Conservation (phyloP, 2,113 vertebrate genomes). For the human (Homo sapiens) region DNA sequence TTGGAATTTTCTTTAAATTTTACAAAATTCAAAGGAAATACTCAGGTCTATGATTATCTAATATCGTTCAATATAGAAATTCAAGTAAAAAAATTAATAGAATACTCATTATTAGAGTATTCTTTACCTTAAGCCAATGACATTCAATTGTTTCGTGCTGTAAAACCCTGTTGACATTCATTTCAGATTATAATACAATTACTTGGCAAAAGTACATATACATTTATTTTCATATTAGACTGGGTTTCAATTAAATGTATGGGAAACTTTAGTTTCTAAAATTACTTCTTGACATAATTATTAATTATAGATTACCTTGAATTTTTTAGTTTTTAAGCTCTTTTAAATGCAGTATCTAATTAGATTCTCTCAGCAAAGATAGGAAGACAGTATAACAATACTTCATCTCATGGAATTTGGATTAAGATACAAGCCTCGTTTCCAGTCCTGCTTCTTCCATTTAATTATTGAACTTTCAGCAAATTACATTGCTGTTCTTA, state of each 20-base stretch:
- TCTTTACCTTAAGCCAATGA: not conserved
- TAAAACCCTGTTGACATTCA: not conserved
- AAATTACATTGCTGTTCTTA: not conserved
- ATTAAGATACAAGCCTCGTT: not conserved
- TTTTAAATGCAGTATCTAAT: not conserved
- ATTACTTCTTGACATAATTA: not conserved
- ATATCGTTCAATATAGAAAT: not conserved
- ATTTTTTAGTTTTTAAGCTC: not conserved
- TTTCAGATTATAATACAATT: not conserved
- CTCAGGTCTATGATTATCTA: not conserved
- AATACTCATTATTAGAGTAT: not conserved
- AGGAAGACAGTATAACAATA: not conserved
- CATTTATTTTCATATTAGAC: conserved; percentile 26
- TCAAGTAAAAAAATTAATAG: conserved; percentile 13
- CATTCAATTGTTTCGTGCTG: not conserved
- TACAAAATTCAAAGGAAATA: conserved; percentile 10
- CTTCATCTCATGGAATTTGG: not conserved
- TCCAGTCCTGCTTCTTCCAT: not conserved
- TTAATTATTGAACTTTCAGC: not conserved
- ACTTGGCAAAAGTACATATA: not conserved
- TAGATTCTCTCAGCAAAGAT: not conserved
- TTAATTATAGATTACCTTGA: not conserved
- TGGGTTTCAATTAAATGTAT: not conserved
- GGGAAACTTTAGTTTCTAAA: not conserved
- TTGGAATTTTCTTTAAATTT: conserved; percentile 1